Evolutionary conservation across 1,140 invertebrate species (phyloP).

Genomic region (Coenobita brevimanus): DNA sequence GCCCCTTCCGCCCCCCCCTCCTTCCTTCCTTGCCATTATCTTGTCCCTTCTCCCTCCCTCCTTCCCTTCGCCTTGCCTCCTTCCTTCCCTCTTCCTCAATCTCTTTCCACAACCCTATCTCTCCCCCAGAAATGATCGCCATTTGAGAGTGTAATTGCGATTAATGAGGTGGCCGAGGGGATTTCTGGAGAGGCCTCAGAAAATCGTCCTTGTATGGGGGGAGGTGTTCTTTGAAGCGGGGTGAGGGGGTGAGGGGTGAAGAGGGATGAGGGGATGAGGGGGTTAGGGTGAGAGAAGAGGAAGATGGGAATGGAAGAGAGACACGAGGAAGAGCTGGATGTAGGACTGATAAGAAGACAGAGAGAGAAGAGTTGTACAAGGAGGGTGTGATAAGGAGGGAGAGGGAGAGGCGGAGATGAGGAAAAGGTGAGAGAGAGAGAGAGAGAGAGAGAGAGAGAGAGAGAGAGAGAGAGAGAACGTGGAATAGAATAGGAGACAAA

Average conservation of each 20-base stretch:
- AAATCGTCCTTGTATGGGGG: not conserved
- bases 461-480: no score
- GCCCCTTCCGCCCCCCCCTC: not conserved
- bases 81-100: not conserved
- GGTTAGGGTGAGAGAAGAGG: no score
- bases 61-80: not conserved
- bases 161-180: not conserved
- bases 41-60: not conserved
- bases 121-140: not conserved
- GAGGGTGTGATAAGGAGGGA: not conserved
- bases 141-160: not conserved
- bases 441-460: no score
- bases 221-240: not conserved
- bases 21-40: no score
- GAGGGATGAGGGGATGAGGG: no score
- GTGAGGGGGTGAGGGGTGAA: not conserved
- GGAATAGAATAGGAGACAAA: not conserved
- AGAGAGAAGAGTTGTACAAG: not conserved
- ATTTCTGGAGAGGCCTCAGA: slow-evolving; percentile 14
- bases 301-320: not conserved
- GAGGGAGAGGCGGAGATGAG: no score
- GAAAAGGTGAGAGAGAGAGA: no score
- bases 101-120: not conserved
- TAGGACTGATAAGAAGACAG: not conserved
- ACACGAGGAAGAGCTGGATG: not conserved